Conservation (phyloP, 2,888 invertebrate genomes). For the Holacanthella duospinosa region DNA sequence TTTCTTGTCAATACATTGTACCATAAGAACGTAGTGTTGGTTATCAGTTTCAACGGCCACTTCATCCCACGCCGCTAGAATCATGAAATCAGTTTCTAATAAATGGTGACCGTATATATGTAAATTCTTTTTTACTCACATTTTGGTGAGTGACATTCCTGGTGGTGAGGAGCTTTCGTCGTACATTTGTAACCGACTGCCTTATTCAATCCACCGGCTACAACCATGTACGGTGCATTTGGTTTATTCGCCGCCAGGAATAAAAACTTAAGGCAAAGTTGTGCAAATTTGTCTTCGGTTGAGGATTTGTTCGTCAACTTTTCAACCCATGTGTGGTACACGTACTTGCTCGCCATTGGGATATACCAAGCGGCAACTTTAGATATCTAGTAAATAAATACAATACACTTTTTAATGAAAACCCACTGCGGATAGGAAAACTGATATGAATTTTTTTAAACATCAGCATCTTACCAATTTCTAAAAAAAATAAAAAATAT, state of each 20-base stretch:
- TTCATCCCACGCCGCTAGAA: background rate
- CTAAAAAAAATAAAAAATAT: background rate
- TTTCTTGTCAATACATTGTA: background rate
- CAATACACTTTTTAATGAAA: background rate
- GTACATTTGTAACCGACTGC: background rate
- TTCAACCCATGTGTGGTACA: background rate
- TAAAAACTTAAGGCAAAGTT: background rate
- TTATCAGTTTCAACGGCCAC: background rate
- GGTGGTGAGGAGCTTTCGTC: background rate
- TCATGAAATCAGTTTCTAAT: background rate
- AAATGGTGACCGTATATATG: no score
- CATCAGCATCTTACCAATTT: no score
- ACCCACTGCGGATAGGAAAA: no score
- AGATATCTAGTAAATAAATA: background rate
- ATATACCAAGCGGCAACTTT: background rate
- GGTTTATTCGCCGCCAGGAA: background rate
- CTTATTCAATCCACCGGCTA: background rate
- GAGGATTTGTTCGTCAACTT: background rate
- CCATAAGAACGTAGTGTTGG: background rate
- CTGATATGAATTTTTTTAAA: no score
- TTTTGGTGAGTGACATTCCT: background rate
- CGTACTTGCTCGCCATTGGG: slow-evolving; percentile 1
- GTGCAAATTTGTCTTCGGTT: background rate
- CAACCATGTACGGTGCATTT: background rate
- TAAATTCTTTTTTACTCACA: background rate